phyloP scores from a whole-genome alignment of 2,797 vertebrate genomes.

The Sebastiscus albofasciatus region DNA sequence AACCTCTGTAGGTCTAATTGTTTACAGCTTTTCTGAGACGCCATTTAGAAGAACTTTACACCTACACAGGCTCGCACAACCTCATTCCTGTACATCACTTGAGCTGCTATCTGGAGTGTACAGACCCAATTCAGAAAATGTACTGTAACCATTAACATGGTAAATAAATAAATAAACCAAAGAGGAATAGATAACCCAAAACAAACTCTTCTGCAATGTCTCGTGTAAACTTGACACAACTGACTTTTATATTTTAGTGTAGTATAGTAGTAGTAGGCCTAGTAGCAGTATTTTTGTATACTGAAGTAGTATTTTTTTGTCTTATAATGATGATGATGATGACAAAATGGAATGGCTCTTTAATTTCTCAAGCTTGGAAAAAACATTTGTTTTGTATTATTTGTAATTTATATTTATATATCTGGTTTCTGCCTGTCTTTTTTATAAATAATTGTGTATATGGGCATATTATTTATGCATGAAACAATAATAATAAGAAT shows the following conservation, averaged over 20 bases:
- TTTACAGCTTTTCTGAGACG: not conserved
- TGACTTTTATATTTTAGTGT: not conserved
- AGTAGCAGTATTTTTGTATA: not conserved
- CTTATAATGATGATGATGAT: not conserved
- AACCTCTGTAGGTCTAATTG: not conserved
- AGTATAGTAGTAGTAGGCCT: not conserved
- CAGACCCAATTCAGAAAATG: not conserved
- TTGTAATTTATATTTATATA: too few relatives aligned
- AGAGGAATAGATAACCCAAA: not conserved
- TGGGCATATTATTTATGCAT: too few relatives aligned
- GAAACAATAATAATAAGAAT: too few relatives aligned
- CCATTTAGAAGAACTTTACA: not conserved
- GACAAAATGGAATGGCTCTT: too few relatives aligned
- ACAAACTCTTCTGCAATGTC: not conserved
- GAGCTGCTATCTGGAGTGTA: not conserved
- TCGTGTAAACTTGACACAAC: not conserved
- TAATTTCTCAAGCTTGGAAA: too few relatives aligned
- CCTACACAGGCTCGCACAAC: fast-evolving
- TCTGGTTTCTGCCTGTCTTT: too few relatives aligned
- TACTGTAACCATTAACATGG: not conserved
- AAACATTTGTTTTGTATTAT: too few relatives aligned
- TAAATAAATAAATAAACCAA: not conserved
- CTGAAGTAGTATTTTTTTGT: not conserved
- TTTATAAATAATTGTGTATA: too few relatives aligned
- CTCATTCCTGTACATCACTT: not conserved